Percentiles rank a stretch among this genome's conserved stretches.
Conservation (phyloP, 2,113 vertebrate genomes). For the Phylloscopus whistleri region DNA sequence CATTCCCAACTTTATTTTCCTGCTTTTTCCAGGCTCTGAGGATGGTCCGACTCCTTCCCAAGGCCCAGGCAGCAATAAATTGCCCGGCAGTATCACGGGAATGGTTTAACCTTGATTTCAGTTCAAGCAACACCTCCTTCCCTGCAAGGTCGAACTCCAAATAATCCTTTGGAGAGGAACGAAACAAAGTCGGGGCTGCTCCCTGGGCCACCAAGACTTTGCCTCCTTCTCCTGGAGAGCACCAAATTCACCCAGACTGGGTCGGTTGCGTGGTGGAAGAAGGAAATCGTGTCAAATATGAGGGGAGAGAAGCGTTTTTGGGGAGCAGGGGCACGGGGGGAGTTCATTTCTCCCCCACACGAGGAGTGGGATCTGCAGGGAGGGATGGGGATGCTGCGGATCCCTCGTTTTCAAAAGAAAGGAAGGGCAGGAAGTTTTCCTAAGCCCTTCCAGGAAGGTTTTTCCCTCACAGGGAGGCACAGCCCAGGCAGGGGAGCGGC, state of each 20-base stretch:
- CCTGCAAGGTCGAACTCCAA: neutral
- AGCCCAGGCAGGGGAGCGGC: too few relatives aligned
- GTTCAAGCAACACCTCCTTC: neutral
- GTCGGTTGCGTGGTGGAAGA: accelerated
- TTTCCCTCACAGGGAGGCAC: accelerated
- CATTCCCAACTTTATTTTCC: neutral
- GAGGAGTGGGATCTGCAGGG: accelerated
- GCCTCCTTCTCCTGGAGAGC: neutral
- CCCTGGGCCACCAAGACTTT: neutral
- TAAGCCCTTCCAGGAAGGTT: accelerated
- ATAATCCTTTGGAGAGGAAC: neutral
- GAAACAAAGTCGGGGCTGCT: neutral
- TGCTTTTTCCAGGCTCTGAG: neutral
- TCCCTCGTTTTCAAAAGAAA: neutral
- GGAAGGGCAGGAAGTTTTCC: neutral
- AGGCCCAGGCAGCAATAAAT: neutral
- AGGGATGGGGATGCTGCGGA: accelerated
- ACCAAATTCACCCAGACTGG: accelerated
- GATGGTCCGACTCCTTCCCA: neutral
- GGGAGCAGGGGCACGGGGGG: accelerated
- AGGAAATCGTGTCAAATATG: accelerated
- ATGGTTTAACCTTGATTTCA: neutral
- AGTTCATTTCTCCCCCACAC: accelerated
- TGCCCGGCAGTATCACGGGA: neutral
- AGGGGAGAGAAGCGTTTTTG: accelerated